Conservation (phyloP, 2,888 invertebrate species). For the Drosophila atroscutellata region DNA sequence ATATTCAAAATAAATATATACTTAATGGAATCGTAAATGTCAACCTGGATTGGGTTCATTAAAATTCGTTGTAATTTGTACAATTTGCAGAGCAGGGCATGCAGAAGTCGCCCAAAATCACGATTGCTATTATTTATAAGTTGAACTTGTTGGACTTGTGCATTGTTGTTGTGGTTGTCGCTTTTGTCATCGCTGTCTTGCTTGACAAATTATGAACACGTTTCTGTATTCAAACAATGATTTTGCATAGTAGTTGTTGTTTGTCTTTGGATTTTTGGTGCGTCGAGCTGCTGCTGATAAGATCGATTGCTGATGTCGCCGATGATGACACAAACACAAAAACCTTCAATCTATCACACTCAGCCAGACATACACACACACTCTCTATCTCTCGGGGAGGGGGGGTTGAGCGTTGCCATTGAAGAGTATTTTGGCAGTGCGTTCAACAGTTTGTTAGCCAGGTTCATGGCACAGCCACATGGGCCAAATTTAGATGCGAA, state of each 20-base stretch:
- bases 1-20: not conserved
- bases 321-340: conserved; percentile 30
- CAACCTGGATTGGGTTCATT: not conserved
- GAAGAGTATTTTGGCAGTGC: conserved; percentile 19
- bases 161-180: conserved; percentile 2
- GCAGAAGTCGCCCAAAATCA: conserved; percentile 4
- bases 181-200: conserved; percentile 28
- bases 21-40: not conserved
- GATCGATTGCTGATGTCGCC: conserved; percentile 42
- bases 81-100: conserved; percentile 6
- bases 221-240: conserved; percentile 53
- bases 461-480: conserved; percentile 23
- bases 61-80: not conserved
- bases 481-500: conserved; percentile 21
- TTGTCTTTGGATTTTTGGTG: conserved; percentile 37
- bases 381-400: not conserved
- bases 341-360: conserved; percentile 25
- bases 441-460: conserved; percentile 24
- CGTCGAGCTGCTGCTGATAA: conserved; percentile 58
- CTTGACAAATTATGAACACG: conserved; percentile 69
- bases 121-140: not conserved
- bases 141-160: conserved; percentile 26
- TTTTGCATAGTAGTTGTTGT: conserved; percentile 27
- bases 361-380: not conserved
- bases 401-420: conserved; percentile 15